These are phyloP conservation scores for Paralichthys olivaceus DNA, from an alignment of 2,113 vertebrate genomes.

Conservation along the genomic window DNA sequence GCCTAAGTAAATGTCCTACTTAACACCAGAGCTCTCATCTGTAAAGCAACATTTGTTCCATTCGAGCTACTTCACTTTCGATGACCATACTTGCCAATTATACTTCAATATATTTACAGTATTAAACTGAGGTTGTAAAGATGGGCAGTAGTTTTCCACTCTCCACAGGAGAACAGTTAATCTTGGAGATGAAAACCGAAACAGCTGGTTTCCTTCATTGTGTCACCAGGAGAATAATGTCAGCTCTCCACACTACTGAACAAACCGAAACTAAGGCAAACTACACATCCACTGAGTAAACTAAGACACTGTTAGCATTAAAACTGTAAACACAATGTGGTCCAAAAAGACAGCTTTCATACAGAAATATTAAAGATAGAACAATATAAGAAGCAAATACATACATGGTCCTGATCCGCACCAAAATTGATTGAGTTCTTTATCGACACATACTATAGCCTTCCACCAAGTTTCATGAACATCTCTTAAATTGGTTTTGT, in stretches of 20 bases:
- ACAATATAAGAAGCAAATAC: not conserved
- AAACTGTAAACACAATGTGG: not conserved
- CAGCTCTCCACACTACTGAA: not conserved
- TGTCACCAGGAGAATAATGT: constrained; percentile 1
- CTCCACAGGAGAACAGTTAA: constrained; percentile 1
- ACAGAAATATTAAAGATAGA: not conserved
- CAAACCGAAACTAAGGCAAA: not conserved
- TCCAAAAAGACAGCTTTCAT: not conserved
- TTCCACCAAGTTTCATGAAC: too few species aligned
- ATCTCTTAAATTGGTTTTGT: too few species aligned
- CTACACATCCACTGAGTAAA: not conserved
- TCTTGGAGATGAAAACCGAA: constrained; percentile 9
- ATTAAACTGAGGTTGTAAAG: not conserved
- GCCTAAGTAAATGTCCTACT: constrained; percentile 57
- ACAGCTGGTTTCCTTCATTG: constrained; percentile 39
- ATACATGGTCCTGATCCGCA: too few species aligned
- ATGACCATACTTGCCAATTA: constrained; percentile 1
- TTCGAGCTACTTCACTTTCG: constrained; percentile 14
- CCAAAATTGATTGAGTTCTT: too few species aligned
- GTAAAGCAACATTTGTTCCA: constrained; percentile 24
- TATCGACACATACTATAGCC: too few species aligned
- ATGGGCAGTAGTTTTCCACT: not conserved
- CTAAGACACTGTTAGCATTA: not conserved
- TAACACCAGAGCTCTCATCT: constrained; percentile 46
- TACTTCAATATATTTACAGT: not conserved